Evolutionary conservation across 1,140 invertebrate species (phyloP).

Genomic region (Plectrocnemia conspersa): DNA sequence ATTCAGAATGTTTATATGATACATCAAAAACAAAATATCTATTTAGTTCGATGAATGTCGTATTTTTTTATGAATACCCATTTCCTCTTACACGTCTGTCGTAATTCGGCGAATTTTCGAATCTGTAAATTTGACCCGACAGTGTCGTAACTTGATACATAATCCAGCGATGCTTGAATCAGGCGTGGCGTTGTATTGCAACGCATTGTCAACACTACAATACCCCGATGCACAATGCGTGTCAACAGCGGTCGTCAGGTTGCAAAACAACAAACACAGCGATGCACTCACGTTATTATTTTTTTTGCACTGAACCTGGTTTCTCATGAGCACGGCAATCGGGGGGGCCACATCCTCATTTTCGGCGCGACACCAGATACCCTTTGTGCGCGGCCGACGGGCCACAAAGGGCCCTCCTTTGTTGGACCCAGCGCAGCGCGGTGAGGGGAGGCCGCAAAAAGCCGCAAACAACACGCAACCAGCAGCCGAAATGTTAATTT

Average conservation of each 20-base stretch:
- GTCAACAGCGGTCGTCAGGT: conserved; percentile 1
- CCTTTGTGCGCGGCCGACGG: conserved; percentile 1
- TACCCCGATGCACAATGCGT: not conserved
- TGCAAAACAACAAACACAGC: not conserved
- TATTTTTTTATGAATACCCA: no score
- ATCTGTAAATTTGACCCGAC: no score
- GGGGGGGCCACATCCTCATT: not conserved
- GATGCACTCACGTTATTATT: not conserved
- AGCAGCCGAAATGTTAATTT: conserved; percentile 31
- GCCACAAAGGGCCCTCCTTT: conserved; percentile 26
- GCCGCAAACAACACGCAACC: conserved; percentile 26
- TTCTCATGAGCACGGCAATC: not conserved
- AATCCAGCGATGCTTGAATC: no score
- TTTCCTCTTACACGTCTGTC: no score
- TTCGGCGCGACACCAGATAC: not conserved
- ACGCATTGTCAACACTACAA: no score
- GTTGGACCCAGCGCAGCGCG: conserved; percentile 9
- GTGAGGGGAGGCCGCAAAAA: conserved; percentile 29
- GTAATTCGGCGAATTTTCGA: no score
- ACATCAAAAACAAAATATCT: no score
- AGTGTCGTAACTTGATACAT: no score
- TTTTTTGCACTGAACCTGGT: not conserved
- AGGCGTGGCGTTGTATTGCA: no score
- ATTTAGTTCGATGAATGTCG: no score
- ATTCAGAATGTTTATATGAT: no score